Percentiles rank a stretch among this genome's conserved stretches.
These are phyloP conservation scores for Scolopax mira DNA, from an alignment of 2,113 vertebrate genomes.

Conservation along the genomic window DNA sequence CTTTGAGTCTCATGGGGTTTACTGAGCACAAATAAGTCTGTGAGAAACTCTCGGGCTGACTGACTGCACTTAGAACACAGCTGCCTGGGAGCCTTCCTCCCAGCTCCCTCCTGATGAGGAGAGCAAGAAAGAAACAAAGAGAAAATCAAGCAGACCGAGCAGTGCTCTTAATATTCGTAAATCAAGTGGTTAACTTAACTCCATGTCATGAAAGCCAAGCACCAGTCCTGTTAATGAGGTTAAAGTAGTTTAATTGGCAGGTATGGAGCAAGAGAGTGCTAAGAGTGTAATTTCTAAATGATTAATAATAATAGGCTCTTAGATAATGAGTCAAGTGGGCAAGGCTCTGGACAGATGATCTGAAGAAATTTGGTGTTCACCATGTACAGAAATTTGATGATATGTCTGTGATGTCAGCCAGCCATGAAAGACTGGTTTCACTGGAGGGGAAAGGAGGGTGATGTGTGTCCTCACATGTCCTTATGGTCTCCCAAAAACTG, in stretches of 20 bases:
- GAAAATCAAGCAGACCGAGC: background rate
- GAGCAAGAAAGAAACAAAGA: background rate
- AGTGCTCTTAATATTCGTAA: slow-evolving; percentile 16
- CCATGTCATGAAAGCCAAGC: slow-evolving; percentile 32
- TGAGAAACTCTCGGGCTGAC: background rate
- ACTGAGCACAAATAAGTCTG: background rate
- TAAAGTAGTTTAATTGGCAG: slow-evolving; percentile 60
- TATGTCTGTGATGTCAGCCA: background rate
- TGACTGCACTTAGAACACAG: slow-evolving; percentile 6
- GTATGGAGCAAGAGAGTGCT: background rate
- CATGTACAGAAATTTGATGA: background rate
- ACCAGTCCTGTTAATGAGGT: slow-evolving; percentile 41
- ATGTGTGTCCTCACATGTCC: background rate
- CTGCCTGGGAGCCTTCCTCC: background rate
- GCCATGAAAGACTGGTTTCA: background rate
- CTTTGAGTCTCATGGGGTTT: background rate
- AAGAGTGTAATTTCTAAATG: slow-evolving; percentile 34
- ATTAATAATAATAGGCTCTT: slow-evolving; percentile 57
- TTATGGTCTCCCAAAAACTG: background rate
- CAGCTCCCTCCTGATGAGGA: background rate
- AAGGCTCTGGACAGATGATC: background rate
- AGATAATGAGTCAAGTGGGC: slow-evolving; percentile 46
- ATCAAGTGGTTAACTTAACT: slow-evolving; percentile 33
- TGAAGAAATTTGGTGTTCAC: background rate
- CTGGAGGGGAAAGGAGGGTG: background rate